phyloP scores from a whole-genome alignment of 2,113 vertebrate genomes.

The Phodopus roborovskii region DNA sequence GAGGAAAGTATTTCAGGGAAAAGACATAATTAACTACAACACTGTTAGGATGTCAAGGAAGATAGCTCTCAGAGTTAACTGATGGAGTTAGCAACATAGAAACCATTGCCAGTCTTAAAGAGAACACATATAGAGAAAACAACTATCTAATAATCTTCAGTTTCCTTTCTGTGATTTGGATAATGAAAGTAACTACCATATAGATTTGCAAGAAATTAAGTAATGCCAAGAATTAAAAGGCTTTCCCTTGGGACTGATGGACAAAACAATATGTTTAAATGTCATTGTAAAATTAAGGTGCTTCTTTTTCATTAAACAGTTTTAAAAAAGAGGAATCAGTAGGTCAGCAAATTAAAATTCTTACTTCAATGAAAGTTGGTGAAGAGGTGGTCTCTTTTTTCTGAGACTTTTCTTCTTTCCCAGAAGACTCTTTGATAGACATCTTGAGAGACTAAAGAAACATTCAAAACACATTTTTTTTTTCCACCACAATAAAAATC shows the following conservation, averaged over 20 bases:
- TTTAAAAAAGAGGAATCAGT: not conserved
- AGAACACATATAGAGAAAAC: not conserved
- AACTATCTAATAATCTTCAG: not conserved
- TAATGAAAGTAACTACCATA: not conserved
- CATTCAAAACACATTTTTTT: slow-evolving; percentile 34
- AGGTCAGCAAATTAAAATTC: slow-evolving; percentile 58
- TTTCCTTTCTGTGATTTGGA: not conserved
- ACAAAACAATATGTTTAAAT: slow-evolving; percentile 24
- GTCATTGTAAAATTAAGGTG: slow-evolving; percentile 28
- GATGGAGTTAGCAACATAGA: not conserved
- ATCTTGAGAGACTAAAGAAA: slow-evolving; percentile 81
- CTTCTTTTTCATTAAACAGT: not conserved
- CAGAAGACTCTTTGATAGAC: slow-evolving; percentile 83
- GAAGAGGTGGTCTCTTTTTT: slow-evolving; percentile 73
- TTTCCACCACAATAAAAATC: not conserved
- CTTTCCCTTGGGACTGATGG: not conserved
- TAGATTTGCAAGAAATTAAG: not conserved
- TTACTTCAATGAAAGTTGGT: slow-evolving; percentile 82
- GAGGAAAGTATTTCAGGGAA: not conserved
- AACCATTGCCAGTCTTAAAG: not conserved
- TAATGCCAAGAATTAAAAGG: slow-evolving; percentile 35
- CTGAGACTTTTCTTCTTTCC: slow-evolving; percentile 75
- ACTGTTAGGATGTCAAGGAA: not conserved
- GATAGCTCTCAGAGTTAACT: not conserved
- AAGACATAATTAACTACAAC: not conserved